Base-by-base conservation (phyloP, 2,797 vertebrate genomes). In the Semaprochilodus insignis region DNA sequence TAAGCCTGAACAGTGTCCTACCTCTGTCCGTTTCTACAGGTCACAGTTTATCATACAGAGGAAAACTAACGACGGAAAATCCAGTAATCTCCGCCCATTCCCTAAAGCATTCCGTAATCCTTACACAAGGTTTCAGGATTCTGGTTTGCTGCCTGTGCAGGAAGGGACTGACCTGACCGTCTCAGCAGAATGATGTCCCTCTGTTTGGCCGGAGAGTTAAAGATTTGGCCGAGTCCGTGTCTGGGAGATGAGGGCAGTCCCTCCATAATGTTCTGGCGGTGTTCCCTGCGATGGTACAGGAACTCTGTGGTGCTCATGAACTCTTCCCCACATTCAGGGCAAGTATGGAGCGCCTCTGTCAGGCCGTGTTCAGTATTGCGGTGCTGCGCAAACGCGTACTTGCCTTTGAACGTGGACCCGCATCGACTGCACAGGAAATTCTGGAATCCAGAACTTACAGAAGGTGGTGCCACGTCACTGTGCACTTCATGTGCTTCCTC, bases 301-400 rank as follows among this genome's bases (percentile, higher is more conserved):
- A 95, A 99, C 84, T 96, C 95, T 40, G 97, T 99, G 86, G 97
- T 97, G 91, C 95, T 99, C 92, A 97, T 95, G 79, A 98, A 99
- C 25, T 91, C 91, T 59, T 93, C 88, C 0, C 92, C 94, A 1
- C 97, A 99, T 0, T 93, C 85, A 7, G 74, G 25, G 81, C 97
- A 99, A 0, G 86, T 93, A 88, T 97, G 96, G 16, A 98, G 90
- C 0, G 96, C 95, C 48, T 95, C 93, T 0, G 90, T 74, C 40
- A 94, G 90, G 17, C 91, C 91, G 11, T 98, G 97, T 23, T 93
- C 90, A 15, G 93, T 88, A 34, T 91, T 92, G 0, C 97, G 96
- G 82, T 99, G 97, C 0, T 88, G 67, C 4, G 91, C 78, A 36
- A 99, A 91, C 6, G 93, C 93, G 0, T 81, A 80, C 59, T 95